phyloP scores from a whole-genome alignment of 2,888 invertebrate genomes.

The Microctonus hyperodae region DNA sequence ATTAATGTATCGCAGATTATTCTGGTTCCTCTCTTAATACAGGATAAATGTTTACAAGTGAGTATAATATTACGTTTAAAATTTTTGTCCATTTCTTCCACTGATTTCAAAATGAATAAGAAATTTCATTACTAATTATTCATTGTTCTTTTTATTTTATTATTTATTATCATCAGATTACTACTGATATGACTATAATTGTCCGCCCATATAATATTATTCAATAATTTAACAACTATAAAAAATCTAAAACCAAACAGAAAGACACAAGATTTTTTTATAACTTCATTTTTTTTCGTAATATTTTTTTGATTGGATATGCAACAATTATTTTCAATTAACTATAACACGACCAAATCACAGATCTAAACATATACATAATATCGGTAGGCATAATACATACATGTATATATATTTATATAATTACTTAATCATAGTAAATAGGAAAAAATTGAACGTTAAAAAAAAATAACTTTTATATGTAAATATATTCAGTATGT shows the following conservation, averaged over 20 bases:
- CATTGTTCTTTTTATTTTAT: conserved; percentile 15
- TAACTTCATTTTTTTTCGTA: not conserved
- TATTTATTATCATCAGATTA: conserved; percentile 30
- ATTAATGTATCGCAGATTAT: not conserved
- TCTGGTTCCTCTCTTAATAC: not conserved
- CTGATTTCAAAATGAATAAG: conserved; percentile 34
- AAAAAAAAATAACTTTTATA: not conserved
- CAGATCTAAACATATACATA: not conserved
- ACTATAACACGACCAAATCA: conserved; percentile 31
- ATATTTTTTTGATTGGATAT: not conserved
- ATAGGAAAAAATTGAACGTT: not conserved
- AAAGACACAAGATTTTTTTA: not conserved
- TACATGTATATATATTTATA: too few relatives aligned
- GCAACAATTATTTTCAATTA: conserved; percentile 10
- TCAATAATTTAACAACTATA: not conserved
- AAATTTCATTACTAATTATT: conserved; percentile 9
- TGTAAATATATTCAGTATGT: conserved; percentile 7
- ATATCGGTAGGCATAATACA: not conserved
- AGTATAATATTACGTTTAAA: conserved; percentile 4
- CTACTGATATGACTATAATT: conserved; percentile 2
- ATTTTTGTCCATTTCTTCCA: conserved; percentile 25
- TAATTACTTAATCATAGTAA: not conserved
- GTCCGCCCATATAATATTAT: conserved; percentile 4
- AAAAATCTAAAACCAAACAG: not conserved
- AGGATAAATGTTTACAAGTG: conserved; percentile 7